Percentiles rank a stretch among this genome's conserved stretches.
These are phyloP conservation scores for Aptenodytes patagonicus DNA, from an alignment of 2,113 vertebrate species.

Conservation along the genomic window DNA sequence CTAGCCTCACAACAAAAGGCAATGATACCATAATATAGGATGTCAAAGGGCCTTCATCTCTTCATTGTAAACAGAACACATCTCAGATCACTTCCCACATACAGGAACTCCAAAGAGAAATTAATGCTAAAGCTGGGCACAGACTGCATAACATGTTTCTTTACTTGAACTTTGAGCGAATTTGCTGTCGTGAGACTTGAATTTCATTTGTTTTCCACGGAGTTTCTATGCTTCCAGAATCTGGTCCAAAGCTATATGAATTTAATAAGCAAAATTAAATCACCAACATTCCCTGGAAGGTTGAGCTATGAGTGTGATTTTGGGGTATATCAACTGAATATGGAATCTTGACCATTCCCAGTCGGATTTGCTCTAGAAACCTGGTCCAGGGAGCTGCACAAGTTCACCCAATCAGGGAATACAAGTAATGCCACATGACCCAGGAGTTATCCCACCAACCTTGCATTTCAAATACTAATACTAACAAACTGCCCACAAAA, in stretches of 20 bases:
- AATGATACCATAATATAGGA: background rate
- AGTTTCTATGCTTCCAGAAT: background rate
- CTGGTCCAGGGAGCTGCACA: background rate
- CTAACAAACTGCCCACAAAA: background rate
- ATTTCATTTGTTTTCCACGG: background rate
- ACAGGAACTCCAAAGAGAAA: background rate
- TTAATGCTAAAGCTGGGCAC: background rate
- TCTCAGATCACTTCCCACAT: background rate
- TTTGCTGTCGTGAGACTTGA: background rate
- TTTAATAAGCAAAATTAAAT: background rate
- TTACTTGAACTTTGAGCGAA: background rate
- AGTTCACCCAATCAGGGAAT: background rate
- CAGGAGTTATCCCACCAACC: background rate
- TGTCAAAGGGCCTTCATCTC: background rate
- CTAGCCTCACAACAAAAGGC: background rate
- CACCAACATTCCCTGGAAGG: background rate
- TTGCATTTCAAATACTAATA: background rate
- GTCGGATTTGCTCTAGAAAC: background rate
- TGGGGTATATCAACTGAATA: background rate
- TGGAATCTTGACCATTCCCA: background rate
- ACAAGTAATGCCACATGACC: background rate
- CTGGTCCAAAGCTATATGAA: background rate
- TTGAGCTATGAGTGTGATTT: background rate
- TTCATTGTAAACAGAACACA: background rate
- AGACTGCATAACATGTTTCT: fast-evolving